Evolutionary conservation across 2,113 vertebrate species (phyloP).

Genomic region (Cyprinodon brontotheroides): DNA sequence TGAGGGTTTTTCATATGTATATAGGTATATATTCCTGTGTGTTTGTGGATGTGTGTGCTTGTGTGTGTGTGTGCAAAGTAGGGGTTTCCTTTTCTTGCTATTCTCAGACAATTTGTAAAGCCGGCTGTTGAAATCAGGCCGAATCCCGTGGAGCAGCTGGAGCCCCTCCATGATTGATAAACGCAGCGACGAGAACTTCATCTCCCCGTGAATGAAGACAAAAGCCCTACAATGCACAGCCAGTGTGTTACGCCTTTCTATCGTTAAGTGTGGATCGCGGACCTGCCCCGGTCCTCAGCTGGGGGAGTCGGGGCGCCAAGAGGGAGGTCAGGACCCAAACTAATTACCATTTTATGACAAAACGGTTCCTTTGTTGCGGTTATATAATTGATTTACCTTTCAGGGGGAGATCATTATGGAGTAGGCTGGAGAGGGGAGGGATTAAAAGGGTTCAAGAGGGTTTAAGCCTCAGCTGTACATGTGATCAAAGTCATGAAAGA

Average conservation of each 20-base stretch:
- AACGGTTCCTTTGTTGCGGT: constrained; percentile 81
- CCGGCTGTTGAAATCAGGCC: constrained; percentile 94
- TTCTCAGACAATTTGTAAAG: constrained; percentile 99
- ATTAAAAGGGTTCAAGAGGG: constrained; percentile 43
- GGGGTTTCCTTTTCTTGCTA: constrained; percentile 86
- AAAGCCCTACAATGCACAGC: constrained; percentile 93
- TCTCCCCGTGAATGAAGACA: constrained; percentile 99
- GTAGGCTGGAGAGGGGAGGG: constrained; percentile 51
- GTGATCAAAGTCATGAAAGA: constrained; percentile 27
- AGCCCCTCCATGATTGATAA: constrained; percentile 99
- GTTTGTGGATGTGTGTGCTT: constrained; percentile 4
- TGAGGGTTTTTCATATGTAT: too few species aligned
- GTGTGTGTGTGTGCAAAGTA: constrained; percentile 11
- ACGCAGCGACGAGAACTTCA: constrained; percentile 96
- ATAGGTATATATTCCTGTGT: too few species aligned
- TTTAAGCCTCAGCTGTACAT: constrained; percentile 47
- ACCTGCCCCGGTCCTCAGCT: constrained; percentile 94
- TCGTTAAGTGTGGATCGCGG: constrained; percentile 96
- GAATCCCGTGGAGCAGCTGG: constrained; percentile 98
- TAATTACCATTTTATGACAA: constrained; percentile 85
- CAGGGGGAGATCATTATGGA: constrained; percentile 78
- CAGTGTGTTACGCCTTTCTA: constrained; percentile 93
- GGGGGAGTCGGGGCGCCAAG: constrained; percentile 88
- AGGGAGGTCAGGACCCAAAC: constrained; percentile 92
- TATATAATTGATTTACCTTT: constrained; percentile 86